Conservation (phyloP, 92 coral and sea anemone genomes). For the Micromussa lordhowensis region DNA sequence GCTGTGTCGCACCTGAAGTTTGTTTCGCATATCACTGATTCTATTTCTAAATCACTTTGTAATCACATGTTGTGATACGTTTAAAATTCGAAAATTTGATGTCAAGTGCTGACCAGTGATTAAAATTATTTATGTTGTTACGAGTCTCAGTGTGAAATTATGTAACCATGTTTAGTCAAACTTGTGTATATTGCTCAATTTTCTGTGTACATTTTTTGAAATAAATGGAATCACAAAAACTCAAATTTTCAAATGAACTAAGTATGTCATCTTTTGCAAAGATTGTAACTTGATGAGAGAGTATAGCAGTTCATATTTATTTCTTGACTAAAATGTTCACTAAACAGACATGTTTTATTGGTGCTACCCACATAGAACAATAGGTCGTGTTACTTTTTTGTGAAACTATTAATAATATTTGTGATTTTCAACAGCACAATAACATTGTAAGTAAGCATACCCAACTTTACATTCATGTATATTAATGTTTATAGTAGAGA, state of each 20-base stretch:
- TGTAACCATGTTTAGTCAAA: background rate
- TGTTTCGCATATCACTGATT: background rate
- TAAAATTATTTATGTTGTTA: conserved; percentile 5
- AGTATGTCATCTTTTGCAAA: background rate
- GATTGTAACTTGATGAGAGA: background rate
- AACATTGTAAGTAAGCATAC: background rate
- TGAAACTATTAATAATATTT: too few species aligned
- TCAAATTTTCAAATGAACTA: background rate
- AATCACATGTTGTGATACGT: background rate
- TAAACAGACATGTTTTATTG: background rate
- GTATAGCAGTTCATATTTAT: background rate
- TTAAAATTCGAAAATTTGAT: background rate
- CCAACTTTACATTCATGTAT: background rate
- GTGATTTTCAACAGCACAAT: background rate
- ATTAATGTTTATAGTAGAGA: conserved; percentile 5
- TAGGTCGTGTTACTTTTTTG: background rate
- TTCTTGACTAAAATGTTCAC: background rate
- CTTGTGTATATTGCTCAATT: background rate
- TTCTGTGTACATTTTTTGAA: background rate
- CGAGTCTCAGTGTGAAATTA: background rate
- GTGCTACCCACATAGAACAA: background rate
- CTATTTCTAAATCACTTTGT: background rate
- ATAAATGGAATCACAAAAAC: background rate
- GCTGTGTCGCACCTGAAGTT: background rate
- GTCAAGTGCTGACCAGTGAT: background rate